Evolutionary conservation across 2,888 invertebrate genomes (phyloP), one percentile per base, ranked within the genome.

Genomic region (Aproaerema taeniolella): DNA sequence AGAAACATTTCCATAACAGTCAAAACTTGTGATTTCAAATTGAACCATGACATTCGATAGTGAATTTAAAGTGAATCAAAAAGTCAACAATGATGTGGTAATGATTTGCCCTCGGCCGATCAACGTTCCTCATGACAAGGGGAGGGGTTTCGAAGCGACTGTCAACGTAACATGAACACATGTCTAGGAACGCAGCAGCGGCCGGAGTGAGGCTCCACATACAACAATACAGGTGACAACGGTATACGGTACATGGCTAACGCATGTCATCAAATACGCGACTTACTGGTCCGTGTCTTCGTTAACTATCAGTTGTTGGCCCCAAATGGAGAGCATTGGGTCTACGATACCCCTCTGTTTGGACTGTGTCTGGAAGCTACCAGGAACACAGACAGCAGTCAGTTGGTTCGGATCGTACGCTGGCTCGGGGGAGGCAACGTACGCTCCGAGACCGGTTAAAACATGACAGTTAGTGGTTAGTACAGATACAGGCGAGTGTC

Each of bases 271-370:
- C 62, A 56, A 54, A 63, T 6, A 59, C 70, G 61, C 67, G 71
- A 95, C 95, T 95, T 95, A 96, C 96, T 95, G 95, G 90, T 95
- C 94, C 82, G 95, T 95, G 90, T 96, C 96, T 93, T 96, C 96
- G 93, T 95, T 95, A 89, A 96, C 95, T 91, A 96, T 95, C 91
- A 96, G 94, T 92, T 96, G 96, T 90, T 96, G 96, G 89, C 96
- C 96, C 96, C 96, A 96, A 90, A 96, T 96, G 89, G 95, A 95
- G 90, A 96, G 95, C 95, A 96, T 96, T 90, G 96, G 96, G 92
- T 96, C 96, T 92, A 96, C 95, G 92, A 96, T 95, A 92, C 96
- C 96, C 90, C 94, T 93, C 91, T 94, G 94, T 92, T 95, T 95
- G 90, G 91, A 91, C 89, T 92, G 92, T 89, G 92, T 92, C 91